phyloP scores from a whole-genome alignment of 2,113 vertebrate genomes.

The Montifringilla adamsi region DNA sequence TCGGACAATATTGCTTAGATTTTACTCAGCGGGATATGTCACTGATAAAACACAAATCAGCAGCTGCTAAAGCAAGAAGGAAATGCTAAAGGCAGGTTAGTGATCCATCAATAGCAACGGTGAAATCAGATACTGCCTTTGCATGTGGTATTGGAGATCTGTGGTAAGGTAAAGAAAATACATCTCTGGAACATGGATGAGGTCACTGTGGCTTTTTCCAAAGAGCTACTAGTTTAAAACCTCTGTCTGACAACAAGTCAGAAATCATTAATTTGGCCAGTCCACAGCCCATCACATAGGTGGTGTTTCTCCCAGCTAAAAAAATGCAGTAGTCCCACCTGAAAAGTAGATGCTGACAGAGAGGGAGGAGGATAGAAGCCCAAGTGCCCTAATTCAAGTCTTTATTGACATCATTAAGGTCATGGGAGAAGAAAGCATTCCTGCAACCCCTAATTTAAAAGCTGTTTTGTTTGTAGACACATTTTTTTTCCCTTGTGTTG shows the following conservation, averaged over 20 bases:
- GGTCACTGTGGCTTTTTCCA: not conserved
- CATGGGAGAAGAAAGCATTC: not conserved
- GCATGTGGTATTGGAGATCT: not conserved
- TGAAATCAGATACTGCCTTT: not conserved
- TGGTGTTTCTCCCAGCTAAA: not conserved
- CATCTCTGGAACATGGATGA: not conserved
- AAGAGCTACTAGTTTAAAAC: not conserved
- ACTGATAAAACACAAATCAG: not conserved
- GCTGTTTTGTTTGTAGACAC: not conserved
- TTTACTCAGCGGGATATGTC: not conserved
- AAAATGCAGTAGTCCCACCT: not conserved
- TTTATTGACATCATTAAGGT: not conserved
- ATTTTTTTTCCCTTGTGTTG: not conserved
- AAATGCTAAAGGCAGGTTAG: not conserved
- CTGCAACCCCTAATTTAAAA: not conserved
- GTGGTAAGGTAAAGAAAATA: not conserved
- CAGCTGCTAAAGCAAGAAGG: not conserved
- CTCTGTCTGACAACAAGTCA: not conserved
- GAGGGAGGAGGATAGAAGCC: not conserved
- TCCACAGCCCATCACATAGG: not conserved
- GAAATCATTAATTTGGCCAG: not conserved
- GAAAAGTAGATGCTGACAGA: not conserved
- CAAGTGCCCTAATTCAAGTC: not conserved
- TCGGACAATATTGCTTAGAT: not conserved
- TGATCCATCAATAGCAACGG: not conserved